phyloP scores from a whole-genome alignment of 1,140 invertebrate species.

The Megalonaias nervosa region DNA sequence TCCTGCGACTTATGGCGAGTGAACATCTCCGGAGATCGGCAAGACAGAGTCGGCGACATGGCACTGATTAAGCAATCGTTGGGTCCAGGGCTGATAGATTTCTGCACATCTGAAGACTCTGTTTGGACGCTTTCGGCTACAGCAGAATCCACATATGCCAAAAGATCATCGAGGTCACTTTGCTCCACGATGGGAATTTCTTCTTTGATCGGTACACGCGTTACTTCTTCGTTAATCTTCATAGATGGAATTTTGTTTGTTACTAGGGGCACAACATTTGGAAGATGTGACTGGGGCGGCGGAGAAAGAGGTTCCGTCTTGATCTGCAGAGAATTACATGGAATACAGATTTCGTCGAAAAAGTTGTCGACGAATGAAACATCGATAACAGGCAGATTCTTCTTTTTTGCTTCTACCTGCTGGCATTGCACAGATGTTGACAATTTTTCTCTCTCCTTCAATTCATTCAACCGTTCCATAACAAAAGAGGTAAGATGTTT shows the following conservation, averaged over 20 bases:
- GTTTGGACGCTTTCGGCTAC: constrained; percentile 28
- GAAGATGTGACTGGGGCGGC: constrained; percentile 3
- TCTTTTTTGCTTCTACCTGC: constrained; percentile 24
- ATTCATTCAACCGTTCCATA: constrained; percentile 34
- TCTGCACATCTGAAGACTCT: constrained; percentile 18
- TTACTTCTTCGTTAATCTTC: constrained; percentile 5
- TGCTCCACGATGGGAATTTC: constrained; percentile 35
- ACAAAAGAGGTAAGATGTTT: constrained; percentile 44
- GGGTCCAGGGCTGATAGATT: constrained; percentile 29
- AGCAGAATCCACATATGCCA: constrained; percentile 43
- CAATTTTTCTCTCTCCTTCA: constrained; percentile 23
- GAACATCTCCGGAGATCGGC: constrained; percentile 23
- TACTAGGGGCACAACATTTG: neutral
- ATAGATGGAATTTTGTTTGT: constrained; percentile 2
- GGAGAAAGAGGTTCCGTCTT: constrained; percentile 32
- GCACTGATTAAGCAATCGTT: constrained; percentile 21
- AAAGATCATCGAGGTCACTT: constrained; percentile 55
- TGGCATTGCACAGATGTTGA: constrained; percentile 3
- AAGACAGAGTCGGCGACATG: constrained; percentile 30
- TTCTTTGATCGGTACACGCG: constrained; percentile 17
- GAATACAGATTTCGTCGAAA: constrained; percentile 52
- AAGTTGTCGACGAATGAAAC: constrained; percentile 61
- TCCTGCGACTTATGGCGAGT: constrained; percentile 28
- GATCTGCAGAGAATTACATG: constrained; percentile 17
- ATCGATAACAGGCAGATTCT: constrained; percentile 61